Conservation (phyloP, 2,113 vertebrate genomes). For the Gavialis gangeticus region DNA sequence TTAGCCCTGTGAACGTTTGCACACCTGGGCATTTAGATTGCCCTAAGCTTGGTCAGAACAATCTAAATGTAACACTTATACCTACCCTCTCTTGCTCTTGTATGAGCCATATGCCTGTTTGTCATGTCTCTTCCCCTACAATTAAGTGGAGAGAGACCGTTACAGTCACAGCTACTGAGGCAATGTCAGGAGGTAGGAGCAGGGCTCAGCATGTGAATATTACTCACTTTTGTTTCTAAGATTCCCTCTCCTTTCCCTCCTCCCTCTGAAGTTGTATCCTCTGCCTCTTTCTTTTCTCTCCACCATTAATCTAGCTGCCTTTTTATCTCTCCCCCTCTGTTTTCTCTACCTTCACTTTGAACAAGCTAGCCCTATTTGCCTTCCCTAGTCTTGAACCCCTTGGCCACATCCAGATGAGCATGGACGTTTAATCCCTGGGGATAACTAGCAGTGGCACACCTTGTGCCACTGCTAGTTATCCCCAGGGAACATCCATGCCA, state of each 20-base stretch:
- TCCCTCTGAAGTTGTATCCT: background rate
- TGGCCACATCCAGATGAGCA: background rate
- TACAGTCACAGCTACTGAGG: background rate
- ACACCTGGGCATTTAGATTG: too few species aligned
- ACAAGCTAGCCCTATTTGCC: too few species aligned
- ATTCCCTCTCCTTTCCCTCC: background rate
- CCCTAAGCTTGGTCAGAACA: too few species aligned
- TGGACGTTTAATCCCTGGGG: too few species aligned
- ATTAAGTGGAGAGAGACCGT: background rate
- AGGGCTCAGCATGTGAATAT: background rate
- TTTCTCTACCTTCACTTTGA: background rate
- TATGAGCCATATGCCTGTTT: accelerated
- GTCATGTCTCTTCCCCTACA: background rate
- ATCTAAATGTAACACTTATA: too few species aligned
- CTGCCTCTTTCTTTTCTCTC: background rate
- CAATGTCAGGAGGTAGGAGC: background rate
- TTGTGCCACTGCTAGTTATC: too few species aligned
- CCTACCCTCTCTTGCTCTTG: too few species aligned
- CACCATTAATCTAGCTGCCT: background rate
- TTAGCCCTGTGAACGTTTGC: too few species aligned
- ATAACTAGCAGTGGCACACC: too few species aligned
- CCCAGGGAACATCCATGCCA: too few species aligned
- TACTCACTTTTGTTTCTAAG: background rate
- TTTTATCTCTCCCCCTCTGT: background rate
- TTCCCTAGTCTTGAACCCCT: background rate